These are phyloP conservation scores for Himalopsyche japonica DNA, from an alignment of 2,888 invertebrate species.

Conservation along the genomic window DNA sequence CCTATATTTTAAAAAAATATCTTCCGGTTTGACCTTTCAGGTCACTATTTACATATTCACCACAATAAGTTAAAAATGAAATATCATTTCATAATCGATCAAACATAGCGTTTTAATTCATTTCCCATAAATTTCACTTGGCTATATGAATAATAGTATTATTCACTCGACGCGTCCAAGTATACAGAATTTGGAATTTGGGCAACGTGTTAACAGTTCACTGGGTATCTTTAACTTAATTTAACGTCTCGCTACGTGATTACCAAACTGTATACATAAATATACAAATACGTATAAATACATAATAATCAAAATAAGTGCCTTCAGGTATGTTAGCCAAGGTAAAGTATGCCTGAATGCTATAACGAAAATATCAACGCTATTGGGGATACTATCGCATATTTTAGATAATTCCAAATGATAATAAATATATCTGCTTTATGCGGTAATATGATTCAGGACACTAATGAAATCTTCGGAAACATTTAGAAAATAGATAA, in stretches of 20 bases:
- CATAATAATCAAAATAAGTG: background rate
- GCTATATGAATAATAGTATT: background rate
- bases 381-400: too few relatives aligned
- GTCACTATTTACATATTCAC: too few relatives aligned
- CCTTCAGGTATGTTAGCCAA: background rate
- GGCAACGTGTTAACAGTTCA: slow-evolving; percentile 4
- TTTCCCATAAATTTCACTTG: background rate
- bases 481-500: too few relatives aligned
- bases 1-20: too few relatives aligned
- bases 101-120: background rate
- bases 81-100: too few relatives aligned
- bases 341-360: background rate
- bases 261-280: background rate
- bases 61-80: too few relatives aligned
- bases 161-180: background rate
- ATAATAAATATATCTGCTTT: too few relatives aligned
- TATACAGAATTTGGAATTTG: background rate
- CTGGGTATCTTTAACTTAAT: slow-evolving; percentile 18
- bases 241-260: slow-evolving; percentile 10
- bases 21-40: too few relatives aligned
- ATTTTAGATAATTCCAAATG: too few relatives aligned
- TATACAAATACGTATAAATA: background rate
- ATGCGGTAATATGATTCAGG: too few relatives aligned
- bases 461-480: too few relatives aligned
- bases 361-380: background rate